phyloP scores from a whole-genome alignment of 2,113 vertebrate genomes.

The Dicrurus megarhynchus region DNA sequence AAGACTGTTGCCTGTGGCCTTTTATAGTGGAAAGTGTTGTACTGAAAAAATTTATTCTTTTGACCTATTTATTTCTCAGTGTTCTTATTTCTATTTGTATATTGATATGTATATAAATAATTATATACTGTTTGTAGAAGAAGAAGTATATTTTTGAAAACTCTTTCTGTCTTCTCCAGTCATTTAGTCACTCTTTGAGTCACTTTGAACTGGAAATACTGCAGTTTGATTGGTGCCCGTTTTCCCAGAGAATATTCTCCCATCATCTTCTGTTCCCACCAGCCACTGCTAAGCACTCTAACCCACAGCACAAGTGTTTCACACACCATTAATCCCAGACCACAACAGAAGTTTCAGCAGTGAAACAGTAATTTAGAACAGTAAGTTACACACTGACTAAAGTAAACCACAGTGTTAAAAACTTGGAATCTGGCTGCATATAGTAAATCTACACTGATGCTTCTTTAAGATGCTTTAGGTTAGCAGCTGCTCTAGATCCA shows the following conservation, averaged over 20 bases:
- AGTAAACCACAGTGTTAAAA: not conserved
- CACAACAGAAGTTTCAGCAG: not conserved
- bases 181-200: not conserved
- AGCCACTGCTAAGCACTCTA: not conserved
- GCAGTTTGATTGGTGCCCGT: not conserved
- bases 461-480: not conserved
- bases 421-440: not conserved
- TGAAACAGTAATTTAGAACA: conserved; percentile 41
- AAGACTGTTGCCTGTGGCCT: not conserved
- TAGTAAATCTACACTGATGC: not conserved
- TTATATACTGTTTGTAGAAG: not conserved
- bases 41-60: not conserved
- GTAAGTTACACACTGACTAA: not conserved
- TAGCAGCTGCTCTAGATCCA: not conserved
- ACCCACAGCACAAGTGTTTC: conserved; percentile 8
- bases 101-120: not conserved
- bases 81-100: not conserved
- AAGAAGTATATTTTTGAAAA: not conserved
- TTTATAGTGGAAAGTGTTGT: not conserved
- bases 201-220: not conserved
- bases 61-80: not conserved
- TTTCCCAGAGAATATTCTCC: not conserved
- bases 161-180: not conserved
- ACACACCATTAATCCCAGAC: conserved; percentile 35
- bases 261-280: not conserved